Base-by-base conservation (phyloP, 1,140 invertebrate genomes). In the Aricia agestis region DNA sequence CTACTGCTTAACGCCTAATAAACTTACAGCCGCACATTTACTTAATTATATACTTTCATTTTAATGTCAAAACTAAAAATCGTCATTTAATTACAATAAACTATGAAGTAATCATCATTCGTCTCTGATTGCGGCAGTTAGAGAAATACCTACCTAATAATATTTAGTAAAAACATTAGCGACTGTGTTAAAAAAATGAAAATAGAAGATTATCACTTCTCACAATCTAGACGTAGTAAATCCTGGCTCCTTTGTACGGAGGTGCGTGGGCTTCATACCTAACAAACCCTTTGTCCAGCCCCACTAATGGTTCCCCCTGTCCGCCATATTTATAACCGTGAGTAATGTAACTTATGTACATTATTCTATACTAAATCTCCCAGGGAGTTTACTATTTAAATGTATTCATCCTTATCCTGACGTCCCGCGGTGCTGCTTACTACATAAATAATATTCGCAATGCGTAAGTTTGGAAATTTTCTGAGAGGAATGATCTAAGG, bases 301-400 rank as follows among this genome's bases (percentile, higher is more conserved):
- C 67, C 79, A 88, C 75, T 87, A 84, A 87, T 76, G 76, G 71
- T 80, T 79, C 78, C 78, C 76, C 81, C 82, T 85, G 85, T 86
- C 84, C 77, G 79, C 78, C 76, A 81, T 87, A 86, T 88, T 88
- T 90, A 88, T 85, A 87, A 82, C 79, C 82, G 72, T 87, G 82
- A 85, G 85, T 88, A 87, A 89, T 88, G 84, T 78, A 78, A 84
- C 79, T 86, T 89, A 89, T 86, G 84, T 86, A 86, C 85, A 88
- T 90, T 89, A 88, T 84, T 80, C 83, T 79, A 74, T 82, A 87
- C 74, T 90, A 90, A 89, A 90, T 90, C 86, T 82, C 78, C 77
- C 65, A 73, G 79, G 80, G 82, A 87, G 85, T 87, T 90, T 87
- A 86, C 87, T 90, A 90, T 90, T 90, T 89, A 90, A 90, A 90